Evolutionary conservation across 2,113 vertebrate genomes (phyloP), one percentile per base, ranked within the genome.

Genomic region (Sterna hirundo): DNA sequence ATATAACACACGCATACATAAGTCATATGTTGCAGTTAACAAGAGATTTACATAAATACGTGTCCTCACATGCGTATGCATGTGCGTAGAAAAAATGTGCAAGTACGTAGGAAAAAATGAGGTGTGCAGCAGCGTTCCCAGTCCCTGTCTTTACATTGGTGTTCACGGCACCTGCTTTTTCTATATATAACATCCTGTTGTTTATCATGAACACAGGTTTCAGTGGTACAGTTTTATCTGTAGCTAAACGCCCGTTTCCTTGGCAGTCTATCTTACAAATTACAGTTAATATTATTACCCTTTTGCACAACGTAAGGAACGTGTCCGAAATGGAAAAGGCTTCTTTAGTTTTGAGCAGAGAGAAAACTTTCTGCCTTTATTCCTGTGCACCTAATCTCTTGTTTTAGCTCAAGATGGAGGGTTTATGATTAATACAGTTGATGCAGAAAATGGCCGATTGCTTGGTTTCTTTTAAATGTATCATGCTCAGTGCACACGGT

Each of bases 371-470:
- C 84, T 80, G 83, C 58, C 78, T 36, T 42, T 64, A 17, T 78
- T 93, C 91, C 54, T 91, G 71, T 88, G 85, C 65, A 42, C 91
- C 93, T 91, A 70, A 77, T 95, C 70, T 93, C 95, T 78, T 83
- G 66, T 90, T 91, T 68, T 49, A 68, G 96, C 98, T 95, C 96
- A 98, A 98, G 98, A 98, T 98, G 97, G 98, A 98, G 97, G 98
- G 92, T 84, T 97, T 98, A 38, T 90, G 97, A 93, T 97, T 79
- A 97, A 97, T 97, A 87, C 94, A 95, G 96, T 94, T 82, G 98
- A 93, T 47, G 94, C 97, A 98, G 98, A 95, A 98, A 98, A 98
- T 97, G 98, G 97, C 97, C 36, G 95, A 95, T 90, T 93, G 94
- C 97, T 87, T 88, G 96, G 97, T 95, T 97, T 97, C 96, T 75